Percentiles rank a stretch among this genome's conserved stretches.
phyloP scores from a whole-genome alignment of 2,113 vertebrate genomes.

The Laterallus jamaicensis region DNA sequence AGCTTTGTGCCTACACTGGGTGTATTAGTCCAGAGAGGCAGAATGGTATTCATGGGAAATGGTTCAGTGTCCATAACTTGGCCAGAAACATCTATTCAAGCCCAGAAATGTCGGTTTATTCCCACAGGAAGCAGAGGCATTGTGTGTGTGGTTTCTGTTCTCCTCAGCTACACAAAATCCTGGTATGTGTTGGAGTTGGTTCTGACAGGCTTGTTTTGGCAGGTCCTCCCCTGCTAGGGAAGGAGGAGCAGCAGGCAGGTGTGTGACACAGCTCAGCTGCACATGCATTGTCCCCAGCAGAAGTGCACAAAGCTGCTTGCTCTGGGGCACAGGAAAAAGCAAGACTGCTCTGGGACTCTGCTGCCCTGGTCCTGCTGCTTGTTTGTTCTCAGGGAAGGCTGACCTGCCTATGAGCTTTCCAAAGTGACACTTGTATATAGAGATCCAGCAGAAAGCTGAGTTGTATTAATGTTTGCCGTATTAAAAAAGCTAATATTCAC shows the following conservation, averaged over 20 bases:
- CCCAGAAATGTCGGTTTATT: not conserved
- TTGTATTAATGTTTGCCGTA: not conserved
- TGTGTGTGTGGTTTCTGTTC: conserved; percentile 1
- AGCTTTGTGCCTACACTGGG: not conserved
- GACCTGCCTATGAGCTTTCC: not conserved
- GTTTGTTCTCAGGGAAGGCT: rapidly evolving
- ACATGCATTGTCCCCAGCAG: not conserved
- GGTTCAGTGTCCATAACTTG: not conserved
- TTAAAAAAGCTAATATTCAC: not conserved
- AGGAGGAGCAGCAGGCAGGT: not conserved
- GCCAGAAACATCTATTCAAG: conserved; percentile 24
- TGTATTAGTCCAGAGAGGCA: not conserved
- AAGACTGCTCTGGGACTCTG: not conserved
- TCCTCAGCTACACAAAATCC: not conserved
- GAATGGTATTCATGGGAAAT: not conserved
- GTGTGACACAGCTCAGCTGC: not conserved
- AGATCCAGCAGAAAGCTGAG: not conserved
- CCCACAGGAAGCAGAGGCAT: conserved; percentile 24
- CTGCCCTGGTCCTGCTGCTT: not conserved
- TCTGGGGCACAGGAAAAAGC: not conserved
- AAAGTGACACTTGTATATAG: not conserved
- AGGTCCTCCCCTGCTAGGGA: not conserved
- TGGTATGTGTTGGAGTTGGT: not conserved
- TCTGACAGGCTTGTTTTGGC: not conserved
- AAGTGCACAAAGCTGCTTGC: not conserved